Conservation (phyloP, 1,140 invertebrate species). For the Listronotus oregonensis region DNA sequence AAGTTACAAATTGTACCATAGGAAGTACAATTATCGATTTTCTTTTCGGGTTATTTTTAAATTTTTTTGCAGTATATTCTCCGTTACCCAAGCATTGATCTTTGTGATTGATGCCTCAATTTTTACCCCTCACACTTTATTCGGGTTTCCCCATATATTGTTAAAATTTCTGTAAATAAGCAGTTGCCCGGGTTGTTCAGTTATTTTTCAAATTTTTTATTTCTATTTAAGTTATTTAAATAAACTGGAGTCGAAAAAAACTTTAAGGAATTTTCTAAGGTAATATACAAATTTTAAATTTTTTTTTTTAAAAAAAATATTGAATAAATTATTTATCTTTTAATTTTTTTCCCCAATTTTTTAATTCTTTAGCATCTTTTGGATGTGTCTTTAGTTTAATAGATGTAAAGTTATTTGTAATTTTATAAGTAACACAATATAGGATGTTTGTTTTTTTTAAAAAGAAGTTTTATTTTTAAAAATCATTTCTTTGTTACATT, state of each 20-base stretch:
- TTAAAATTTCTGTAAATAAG: conserved; percentile 39
- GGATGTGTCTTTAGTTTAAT: background rate
- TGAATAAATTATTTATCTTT: no score
- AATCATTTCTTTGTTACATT: no score
- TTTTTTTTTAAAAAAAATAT: no score
- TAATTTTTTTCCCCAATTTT: no score
- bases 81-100: conserved; percentile 29
- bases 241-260: no score
- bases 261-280: no score
- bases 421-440: conserved; percentile 15
- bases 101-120: conserved; percentile 25
- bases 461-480: background rate
- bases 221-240: conserved; percentile 24
- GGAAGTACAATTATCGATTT: no score
- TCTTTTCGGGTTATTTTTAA: background rate
- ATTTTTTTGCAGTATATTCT: conserved; percentile 28
- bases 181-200: conserved; percentile 33
- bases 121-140: conserved; percentile 37
- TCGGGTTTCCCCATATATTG: conserved; percentile 36
- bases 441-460: background rate
- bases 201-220: conserved; percentile 33
- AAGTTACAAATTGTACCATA: conserved; percentile 1
- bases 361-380: background rate
- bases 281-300: no score
- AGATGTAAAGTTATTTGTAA: conserved; percentile 14